phyloP scores from a whole-genome alignment of 2,797 vertebrate genomes.

The Sciaenops ocellatus region DNA sequence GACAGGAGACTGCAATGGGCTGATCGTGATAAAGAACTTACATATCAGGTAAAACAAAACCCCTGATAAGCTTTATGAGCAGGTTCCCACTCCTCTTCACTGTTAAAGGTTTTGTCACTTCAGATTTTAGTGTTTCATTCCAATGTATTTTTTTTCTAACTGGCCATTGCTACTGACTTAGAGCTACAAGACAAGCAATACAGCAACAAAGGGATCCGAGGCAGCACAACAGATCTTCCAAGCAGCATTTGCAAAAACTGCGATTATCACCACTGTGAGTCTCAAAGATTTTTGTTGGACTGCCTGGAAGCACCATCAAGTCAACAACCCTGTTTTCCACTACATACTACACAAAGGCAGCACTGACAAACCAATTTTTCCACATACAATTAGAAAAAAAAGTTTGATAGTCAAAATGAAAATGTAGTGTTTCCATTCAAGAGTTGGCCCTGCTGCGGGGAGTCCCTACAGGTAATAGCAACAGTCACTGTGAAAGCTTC shows the following conservation, averaged over 20 bases:
- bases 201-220: neutral
- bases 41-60: neutral
- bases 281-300: neutral
- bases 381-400: neutral
- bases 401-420: neutral
- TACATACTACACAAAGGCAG: neutral
- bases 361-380: neutral
- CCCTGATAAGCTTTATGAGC: neutral
- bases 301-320: neutral
- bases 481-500: neutral
- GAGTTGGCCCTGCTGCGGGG: neutral
- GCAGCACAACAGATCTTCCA: neutral
- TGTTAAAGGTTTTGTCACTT: neutral
- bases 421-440: constrained; percentile 3
- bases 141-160: neutral
- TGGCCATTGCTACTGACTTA: neutral
- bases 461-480: neutral
- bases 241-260: neutral
- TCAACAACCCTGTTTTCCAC: neutral
- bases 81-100: too few relatives aligned
- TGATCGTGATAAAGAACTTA: neutral
- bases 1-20: neutral
- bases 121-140: neutral
- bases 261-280: neutral
- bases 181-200: neutral